Percentiles rank a stretch among this genome's conserved stretches.
These are phyloP conservation scores for Enteromius anoplus DNA, from an alignment of 2,797 vertebrate species.

Conservation along the genomic window DNA sequence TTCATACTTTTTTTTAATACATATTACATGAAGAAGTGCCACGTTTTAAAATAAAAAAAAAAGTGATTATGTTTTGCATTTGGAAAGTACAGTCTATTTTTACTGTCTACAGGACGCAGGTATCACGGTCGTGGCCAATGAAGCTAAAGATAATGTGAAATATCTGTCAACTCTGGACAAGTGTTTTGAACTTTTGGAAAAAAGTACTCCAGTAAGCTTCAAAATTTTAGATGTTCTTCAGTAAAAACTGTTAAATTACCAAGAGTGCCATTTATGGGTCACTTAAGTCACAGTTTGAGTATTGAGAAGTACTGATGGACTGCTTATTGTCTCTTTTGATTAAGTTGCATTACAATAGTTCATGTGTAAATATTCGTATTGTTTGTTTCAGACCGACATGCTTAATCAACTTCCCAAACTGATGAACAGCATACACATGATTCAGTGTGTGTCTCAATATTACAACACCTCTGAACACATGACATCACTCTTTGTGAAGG, in stretches of 20 bases:
- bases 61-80: not conserved
- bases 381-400: slow-evolving; percentile 68
- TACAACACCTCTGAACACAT: slow-evolving; percentile 83
- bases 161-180: slow-evolving; percentile 81
- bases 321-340: not conserved
- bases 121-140: slow-evolving; percentile 81
- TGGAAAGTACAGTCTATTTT: no score
- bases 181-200: slow-evolving; percentile 78
- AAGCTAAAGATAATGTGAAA: slow-evolving; percentile 86
- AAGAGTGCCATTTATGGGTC: not conserved
- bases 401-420: slow-evolving; percentile 78
- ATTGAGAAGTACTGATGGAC: not conserved
- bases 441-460: slow-evolving; percentile 78
- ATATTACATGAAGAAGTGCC: not conserved
- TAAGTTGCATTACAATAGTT: not conserved
- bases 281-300: not conserved
- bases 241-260: not conserved
- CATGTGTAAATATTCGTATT: not conserved
- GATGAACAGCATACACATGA: slow-evolving; percentile 80
- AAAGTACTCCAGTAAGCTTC: slow-evolving; percentile 76
- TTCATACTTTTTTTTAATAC: not conserved
- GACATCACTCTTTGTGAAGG: slow-evolving; percentile 85
- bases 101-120: slow-evolving; percentile 72
- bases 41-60: slow-evolving; percentile 9
- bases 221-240: not conserved